Evolutionary conservation across 2,113 vertebrate genomes (phyloP).

Genomic region (Gymnarchus niloticus): DNA sequence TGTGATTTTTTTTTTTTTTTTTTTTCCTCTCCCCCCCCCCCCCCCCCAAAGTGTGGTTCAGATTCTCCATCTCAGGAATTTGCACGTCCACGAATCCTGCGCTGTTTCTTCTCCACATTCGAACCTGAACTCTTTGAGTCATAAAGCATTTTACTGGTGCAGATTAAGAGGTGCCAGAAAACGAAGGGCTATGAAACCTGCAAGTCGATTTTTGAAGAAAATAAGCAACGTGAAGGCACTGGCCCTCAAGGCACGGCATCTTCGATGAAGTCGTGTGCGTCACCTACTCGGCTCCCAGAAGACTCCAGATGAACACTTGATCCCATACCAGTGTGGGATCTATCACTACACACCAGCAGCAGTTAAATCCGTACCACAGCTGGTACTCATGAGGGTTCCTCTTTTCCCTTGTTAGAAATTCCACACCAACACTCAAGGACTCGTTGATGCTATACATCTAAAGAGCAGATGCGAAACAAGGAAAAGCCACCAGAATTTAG

Average conservation of each 20-base stretch:
- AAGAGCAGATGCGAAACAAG: neutral
- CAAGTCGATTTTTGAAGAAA: neutral
- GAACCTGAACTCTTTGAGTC: neutral
- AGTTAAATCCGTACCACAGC: neutral
- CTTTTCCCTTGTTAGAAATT: neutral
- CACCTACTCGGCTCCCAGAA: neutral
- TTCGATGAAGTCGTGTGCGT: neutral
- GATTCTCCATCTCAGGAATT: conserved; percentile 59
- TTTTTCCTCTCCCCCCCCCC: too few species aligned
- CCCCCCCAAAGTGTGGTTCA: conserved; percentile 46
- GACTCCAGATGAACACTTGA: neutral
- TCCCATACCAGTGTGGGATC: neutral
- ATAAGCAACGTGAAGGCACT: neutral
- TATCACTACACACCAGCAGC: neutral
- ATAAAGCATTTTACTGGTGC: neutral
- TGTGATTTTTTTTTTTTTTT: too few species aligned
- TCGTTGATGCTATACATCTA: neutral
- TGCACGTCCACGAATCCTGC: conserved; percentile 55
- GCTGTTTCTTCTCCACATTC: conserved; percentile 53
- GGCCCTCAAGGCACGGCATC: neutral
- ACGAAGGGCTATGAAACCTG: neutral
- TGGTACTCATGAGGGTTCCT: too few species aligned
- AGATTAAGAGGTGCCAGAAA: neutral
- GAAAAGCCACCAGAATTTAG: neutral
- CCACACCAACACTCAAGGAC: neutral